These are phyloP conservation scores for Cryptomyrus ogoouensis DNA, from an alignment of 2,113 vertebrate genomes.

Conservation along the genomic window DNA sequence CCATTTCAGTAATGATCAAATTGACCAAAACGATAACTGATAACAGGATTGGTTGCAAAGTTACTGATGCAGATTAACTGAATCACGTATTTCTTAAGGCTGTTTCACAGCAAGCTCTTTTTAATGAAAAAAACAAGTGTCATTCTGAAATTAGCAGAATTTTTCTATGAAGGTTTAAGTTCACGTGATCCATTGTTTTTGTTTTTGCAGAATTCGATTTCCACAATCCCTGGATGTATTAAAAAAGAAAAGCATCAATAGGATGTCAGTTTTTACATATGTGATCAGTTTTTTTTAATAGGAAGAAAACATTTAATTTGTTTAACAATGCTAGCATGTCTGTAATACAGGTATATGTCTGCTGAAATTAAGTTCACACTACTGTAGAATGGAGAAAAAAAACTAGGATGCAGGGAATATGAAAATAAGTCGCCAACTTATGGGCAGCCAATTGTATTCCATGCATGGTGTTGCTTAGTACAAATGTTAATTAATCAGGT, in stretches of 20 bases:
- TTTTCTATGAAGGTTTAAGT: not conserved
- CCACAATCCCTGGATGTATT: not conserved
- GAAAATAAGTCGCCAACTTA: not conserved
- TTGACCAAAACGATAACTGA: not conserved
- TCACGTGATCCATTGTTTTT: not conserved
- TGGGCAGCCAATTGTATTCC: not conserved
- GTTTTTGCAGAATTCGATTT: not conserved
- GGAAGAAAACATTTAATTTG: too few relatives aligned
- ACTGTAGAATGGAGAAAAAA: not conserved
- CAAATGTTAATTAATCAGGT: not conserved
- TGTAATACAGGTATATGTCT: not conserved
- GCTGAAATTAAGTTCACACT: not conserved
- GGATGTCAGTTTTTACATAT: not conserved
- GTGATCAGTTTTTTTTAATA: too few relatives aligned
- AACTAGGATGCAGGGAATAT: not conserved
- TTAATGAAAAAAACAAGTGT: too few relatives aligned
- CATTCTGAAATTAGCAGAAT: too few relatives aligned
- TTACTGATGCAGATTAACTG: not conserved
- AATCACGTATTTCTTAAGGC: not conserved
- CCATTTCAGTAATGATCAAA: not conserved
- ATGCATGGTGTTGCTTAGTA: not conserved
- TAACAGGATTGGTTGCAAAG: not conserved
- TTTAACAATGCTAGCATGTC: too few relatives aligned
- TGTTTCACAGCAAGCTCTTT: not conserved
- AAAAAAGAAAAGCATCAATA: not conserved